phyloP scores from a whole-genome alignment of 2,113 vertebrate genomes.

The Pristiophorus japonicus region DNA sequence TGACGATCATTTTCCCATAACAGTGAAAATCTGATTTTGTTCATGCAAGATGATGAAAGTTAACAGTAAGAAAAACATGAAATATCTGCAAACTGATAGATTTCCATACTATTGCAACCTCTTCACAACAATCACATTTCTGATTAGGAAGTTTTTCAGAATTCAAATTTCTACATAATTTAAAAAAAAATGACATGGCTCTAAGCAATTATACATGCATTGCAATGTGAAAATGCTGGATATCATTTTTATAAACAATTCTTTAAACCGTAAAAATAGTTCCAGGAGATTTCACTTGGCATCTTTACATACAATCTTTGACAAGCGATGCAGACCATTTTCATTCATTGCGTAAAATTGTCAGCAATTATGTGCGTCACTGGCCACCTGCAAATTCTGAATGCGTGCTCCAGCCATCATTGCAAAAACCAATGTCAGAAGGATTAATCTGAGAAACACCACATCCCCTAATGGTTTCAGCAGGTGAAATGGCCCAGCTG shows the following conservation, averaged over 20 bases:
- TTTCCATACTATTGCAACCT: background rate
- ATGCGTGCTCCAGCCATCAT: slow-evolving; percentile 90
- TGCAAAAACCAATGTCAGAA: slow-evolving; percentile 76
- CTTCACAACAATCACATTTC: background rate
- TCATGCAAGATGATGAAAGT: background rate
- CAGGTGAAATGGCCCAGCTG: slow-evolving; percentile 99
- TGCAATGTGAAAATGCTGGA: slow-evolving; percentile 81
- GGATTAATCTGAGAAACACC: slow-evolving; percentile 81
- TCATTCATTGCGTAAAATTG: slow-evolving; percentile 99
- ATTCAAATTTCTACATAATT: background rate
- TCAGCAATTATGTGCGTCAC: slow-evolving; percentile 99
- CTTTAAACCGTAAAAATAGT: slow-evolving; percentile 95
- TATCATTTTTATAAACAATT: slow-evolving; percentile 95
- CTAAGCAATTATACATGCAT: slow-evolving; percentile 74
- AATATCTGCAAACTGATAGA: background rate
- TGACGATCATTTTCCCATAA: background rate
- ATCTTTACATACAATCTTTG: slow-evolving; percentile 98
- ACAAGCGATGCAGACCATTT: slow-evolving; percentile 99
- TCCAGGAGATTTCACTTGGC: slow-evolving; percentile 99
- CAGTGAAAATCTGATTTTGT: background rate
- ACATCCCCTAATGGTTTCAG: slow-evolving; percentile 83
- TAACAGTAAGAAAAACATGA: background rate
- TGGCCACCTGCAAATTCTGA: slow-evolving; percentile 99
- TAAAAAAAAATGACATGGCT: background rate
- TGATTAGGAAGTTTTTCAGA: background rate